Evolutionary conservation across 2,797 vertebrate genomes (phyloP).

Genomic region (Hylomyscus alleni): DNA sequence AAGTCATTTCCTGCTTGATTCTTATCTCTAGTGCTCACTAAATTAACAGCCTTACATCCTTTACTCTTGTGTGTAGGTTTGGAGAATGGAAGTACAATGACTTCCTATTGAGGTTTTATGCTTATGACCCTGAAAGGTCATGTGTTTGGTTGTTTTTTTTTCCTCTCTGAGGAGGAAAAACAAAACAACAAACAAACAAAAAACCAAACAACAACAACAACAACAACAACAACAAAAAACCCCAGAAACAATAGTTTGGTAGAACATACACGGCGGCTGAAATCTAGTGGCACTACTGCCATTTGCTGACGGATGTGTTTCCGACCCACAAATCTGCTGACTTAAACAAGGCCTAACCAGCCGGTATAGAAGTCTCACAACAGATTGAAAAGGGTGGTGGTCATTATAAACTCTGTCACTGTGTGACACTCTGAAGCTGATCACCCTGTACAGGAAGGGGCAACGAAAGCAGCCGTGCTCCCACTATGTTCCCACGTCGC

Average conservation of each 20-base stretch:
- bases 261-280: background rate
- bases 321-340: background rate
- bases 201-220: background rate
- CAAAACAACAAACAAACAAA: background rate
- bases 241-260: background rate
- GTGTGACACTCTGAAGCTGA: background rate
- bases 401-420: background rate
- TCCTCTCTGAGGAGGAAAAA: background rate
- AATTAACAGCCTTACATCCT: conserved; percentile 74
- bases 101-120: conserved; percentile 69
- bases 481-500: background rate
- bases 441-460: accelerated
- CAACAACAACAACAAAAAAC: background rate
- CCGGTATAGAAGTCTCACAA: background rate
- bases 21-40: conserved; percentile 67
- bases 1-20: conserved; percentile 78
- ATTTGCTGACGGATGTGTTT: background rate
- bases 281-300: background rate
- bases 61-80: conserved; percentile 59
- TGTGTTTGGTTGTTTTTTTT: background rate
- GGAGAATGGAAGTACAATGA: conserved; percentile 68
- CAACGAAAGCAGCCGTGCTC: background rate
- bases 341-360: background rate
- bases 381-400: background rate
- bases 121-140: conserved; percentile 36